These are phyloP conservation scores for Piprites chloris DNA, from an alignment of 2,113 vertebrate species.

Conservation along the genomic window DNA sequence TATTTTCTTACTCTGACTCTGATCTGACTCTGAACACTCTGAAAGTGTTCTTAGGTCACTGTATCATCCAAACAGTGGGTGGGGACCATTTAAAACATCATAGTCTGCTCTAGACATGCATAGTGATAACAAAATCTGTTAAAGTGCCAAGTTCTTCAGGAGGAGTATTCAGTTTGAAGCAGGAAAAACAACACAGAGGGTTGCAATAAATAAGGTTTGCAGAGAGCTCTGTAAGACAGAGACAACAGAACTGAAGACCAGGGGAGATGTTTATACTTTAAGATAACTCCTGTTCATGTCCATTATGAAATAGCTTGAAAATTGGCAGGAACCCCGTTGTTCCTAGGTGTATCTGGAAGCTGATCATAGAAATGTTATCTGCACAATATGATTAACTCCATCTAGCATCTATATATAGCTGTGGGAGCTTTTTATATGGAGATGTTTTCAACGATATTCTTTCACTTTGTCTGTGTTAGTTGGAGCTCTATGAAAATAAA, in stretches of 20 bases:
- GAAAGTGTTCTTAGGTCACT: background rate
- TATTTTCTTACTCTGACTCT: background rate
- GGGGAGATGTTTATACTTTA: background rate
- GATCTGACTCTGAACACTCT: too few relatives aligned
- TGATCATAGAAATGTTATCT: background rate
- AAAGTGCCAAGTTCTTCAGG: background rate
- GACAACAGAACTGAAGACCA: background rate
- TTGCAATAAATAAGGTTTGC: background rate
- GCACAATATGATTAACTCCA: background rate
- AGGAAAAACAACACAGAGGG: background rate
- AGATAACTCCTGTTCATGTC: background rate
- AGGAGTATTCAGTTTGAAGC: background rate
- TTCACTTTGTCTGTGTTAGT: background rate
- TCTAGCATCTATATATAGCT: background rate
- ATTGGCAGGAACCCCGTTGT: background rate
- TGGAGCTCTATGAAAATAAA: background rate
- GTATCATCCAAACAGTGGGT: background rate
- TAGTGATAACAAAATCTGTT: background rate
- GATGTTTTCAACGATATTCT: background rate
- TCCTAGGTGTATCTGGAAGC: background rate
- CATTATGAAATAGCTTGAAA: background rate
- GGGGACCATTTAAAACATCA: background rate
- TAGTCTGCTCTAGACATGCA: background rate
- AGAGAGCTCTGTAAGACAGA: background rate
- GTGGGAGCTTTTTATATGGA: background rate